Base-by-base conservation (phyloP, 1,140 invertebrate species). In the Drosophila truncata region DNA sequence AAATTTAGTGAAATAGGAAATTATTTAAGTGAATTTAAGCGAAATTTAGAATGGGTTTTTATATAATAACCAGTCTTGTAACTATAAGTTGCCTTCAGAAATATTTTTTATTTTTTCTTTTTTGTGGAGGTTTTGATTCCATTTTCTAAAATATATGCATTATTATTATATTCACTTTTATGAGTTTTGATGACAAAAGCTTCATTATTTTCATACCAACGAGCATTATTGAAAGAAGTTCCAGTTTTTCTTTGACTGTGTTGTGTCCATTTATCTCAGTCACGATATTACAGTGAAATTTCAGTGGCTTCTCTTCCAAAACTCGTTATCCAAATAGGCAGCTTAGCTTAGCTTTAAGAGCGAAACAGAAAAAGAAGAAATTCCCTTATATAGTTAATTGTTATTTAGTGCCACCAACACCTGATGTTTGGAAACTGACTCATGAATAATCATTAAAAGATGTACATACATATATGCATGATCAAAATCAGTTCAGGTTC, bases 351-450 rank as follows among this genome's bases (percentile, higher is more conserved):
- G 41, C 46, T 63, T 25, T 9, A 5, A 52, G 23, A 35, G 46
- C 46, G 37, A 54, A 50, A 55, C 11, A 23, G 8, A 64, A 49
- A 27, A 54, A 31, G 42, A 31, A 29, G 8, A 29, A 39, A 64
- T 69, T 60, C 11, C 85, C 84, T 50, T 80, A 72, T 90, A 55
- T 59, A 52, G 80, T 50, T 90, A 88, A 84, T 88, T 88, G 85
- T 78, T 84, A 90, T 88, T 88, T 88, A 84, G 84, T 90, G 84
- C 42, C 69, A 65, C 71, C 84, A 78, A 78, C 77, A 87, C 83
- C 84, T 87, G 78, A 72, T 41, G 52, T 78, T 77, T 77, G 46
- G 25, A 20, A 33, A 44, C 54, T 62, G 31, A 41, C 49, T 50
- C 41, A 80, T 88, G 84, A 78, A 84, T 83, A 88, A 69, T 42